These are phyloP conservation scores for Pterostichus niger DNA, from an alignment of 2,888 invertebrate species.

Conservation along the genomic window DNA sequence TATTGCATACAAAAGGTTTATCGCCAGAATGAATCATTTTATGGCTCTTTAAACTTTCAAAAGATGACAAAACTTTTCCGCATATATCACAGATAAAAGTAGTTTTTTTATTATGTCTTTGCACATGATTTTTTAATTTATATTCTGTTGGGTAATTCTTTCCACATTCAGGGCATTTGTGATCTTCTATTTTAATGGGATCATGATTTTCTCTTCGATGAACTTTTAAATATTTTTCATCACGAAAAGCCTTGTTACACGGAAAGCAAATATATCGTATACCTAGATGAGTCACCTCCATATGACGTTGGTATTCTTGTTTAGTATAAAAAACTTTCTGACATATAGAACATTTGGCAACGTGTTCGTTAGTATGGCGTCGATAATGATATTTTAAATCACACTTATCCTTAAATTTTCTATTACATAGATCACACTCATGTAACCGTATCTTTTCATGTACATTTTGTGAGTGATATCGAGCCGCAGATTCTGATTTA, in stretches of 20 bases:
- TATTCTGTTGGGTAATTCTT: not conserved
- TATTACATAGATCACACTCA: slow-evolving; percentile 77
- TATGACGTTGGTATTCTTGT: slow-evolving; percentile 70
- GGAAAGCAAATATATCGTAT: slow-evolving; percentile 65
- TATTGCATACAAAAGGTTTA: slow-evolving; percentile 75
- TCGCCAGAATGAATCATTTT: slow-evolving; percentile 73
- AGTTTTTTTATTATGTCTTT: not conserved
- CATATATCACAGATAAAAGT: slow-evolving; percentile 70
- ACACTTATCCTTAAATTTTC: slow-evolving; percentile 71
- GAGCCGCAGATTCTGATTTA: slow-evolving; percentile 77
- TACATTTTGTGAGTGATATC: slow-evolving; percentile 77
- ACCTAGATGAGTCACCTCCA: slow-evolving; percentile 67
- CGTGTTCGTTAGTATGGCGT: slow-evolving; percentile 57
- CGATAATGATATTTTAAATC: slow-evolving; percentile 52
- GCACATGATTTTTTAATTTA: slow-evolving; percentile 12
- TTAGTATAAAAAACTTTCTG: slow-evolving; percentile 69
- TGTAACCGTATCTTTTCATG: slow-evolving; percentile 72
- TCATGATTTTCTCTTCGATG: slow-evolving; percentile 58
- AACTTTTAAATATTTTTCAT: not conserved
- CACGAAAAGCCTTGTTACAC: slow-evolving; percentile 66
- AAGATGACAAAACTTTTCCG: slow-evolving; percentile 70
- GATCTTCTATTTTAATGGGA: not conserved
- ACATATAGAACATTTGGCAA: slow-evolving; percentile 66
- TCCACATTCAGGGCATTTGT: not conserved
- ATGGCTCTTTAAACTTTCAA: slow-evolving; percentile 68